Percentiles rank a stretch among this genome's conserved stretches.
Conservation (phyloP, 2,797 vertebrate genomes). For the Falco concolor region DNA sequence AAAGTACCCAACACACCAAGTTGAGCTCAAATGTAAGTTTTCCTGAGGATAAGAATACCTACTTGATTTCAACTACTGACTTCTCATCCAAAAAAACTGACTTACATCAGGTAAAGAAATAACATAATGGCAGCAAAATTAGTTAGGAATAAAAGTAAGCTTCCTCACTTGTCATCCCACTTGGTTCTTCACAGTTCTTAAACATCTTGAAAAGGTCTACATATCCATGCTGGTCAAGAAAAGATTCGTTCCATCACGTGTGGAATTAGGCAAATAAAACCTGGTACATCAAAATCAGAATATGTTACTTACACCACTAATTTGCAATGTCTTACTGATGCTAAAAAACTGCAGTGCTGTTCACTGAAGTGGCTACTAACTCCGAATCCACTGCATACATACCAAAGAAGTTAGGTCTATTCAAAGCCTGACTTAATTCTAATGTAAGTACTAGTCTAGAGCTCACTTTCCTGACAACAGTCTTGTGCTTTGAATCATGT, state of each 20-base stretch:
- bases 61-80: neutral
- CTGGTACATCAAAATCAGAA: constrained; percentile 8
- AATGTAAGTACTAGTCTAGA: neutral
- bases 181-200: neutral
- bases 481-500: neutral
- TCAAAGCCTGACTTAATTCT: neutral
- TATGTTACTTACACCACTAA: neutral
- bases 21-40: neutral
- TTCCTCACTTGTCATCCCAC: constrained; percentile 25
- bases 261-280: neutral
- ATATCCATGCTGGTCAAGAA: neutral
- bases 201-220: constrained; percentile 14
- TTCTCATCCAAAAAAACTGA: neutral
- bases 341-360: neutral
- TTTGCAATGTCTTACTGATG: neutral
- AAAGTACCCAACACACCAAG: neutral
- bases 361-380: neutral
- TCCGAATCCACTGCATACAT: neutral
- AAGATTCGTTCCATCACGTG: neutral
- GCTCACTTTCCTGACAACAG: neutral
- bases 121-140: neutral
- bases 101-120: neutral
- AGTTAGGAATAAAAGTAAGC: neutral
- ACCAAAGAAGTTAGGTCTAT: neutral
- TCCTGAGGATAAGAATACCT: neutral